Base-by-base conservation (phyloP, 2,797 vertebrate genomes). In the Crypturellus tataupa region DNA sequence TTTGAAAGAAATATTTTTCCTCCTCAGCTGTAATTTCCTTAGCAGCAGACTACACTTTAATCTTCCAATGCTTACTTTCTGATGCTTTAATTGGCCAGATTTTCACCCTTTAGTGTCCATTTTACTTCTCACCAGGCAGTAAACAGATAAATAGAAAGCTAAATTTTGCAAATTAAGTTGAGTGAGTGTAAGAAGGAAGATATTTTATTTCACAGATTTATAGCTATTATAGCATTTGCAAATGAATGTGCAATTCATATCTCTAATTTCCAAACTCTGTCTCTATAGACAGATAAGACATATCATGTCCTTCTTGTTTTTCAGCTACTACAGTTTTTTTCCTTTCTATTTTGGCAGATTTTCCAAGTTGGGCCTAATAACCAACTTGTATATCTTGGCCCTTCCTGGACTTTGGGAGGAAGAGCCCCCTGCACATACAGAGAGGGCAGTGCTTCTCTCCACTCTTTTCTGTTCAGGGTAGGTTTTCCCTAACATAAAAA, bases 331-430 rank as follows among this genome's bases (percentile, higher is more conserved):
- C 9, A 10, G 1, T 11, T 51, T 27, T 49, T 46, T 31, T 62
- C 6, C 42, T 0, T 72, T 27, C 4, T 29, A 2, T 13, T 83
- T 69, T 53, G 18, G 1, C 19, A 69, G 2, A 1, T 31, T 93
- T 81, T 87, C 24, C 3, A 47, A 35, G 2, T 2, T 24, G 6
- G 5, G 1, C 11, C 2, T 44, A 6, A 1, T 21, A 73, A 77
- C 4, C 7, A 0, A 0, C 9, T 60, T 51, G 20, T 31, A 56
- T 71, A 78, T 20, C 78, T 29, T 80, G 31, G 1, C 6, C 16
- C 35, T 9, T 1, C 33, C 35, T 33, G 18, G 24, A 17, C 24
- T 73, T 35, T 23, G 8, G 40, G 23, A 25, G 15, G 29, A 42
- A 39, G 37, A 10, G 9, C 37, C 44, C 6, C 42, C 18, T 8